phyloP scores from a whole-genome alignment of 2,797 vertebrate genomes.

The Acanthornis magna region DNA sequence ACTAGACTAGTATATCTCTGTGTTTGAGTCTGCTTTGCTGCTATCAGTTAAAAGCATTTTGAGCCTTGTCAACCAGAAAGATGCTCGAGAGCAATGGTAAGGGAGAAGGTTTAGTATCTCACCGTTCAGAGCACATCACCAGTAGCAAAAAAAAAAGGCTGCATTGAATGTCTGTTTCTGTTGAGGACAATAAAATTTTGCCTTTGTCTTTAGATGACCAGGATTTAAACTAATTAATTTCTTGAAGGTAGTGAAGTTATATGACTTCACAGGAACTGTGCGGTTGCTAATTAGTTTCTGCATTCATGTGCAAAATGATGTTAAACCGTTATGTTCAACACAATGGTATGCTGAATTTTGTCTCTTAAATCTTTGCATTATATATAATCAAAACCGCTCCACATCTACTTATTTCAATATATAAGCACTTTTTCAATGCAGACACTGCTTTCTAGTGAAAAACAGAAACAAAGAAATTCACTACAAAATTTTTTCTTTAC shows the following conservation, averaged over 20 bases:
- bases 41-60: background rate
- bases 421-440: background rate
- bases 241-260: background rate
- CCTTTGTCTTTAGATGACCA: background rate
- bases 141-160: background rate
- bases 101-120: background rate
- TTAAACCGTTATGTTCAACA: background rate
- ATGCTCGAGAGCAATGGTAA: background rate
- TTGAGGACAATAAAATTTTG: background rate
- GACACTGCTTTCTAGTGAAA: background rate
- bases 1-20: background rate
- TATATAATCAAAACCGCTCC: background rate
- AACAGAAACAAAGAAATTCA: background rate
- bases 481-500: background rate
- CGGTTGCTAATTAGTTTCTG: background rate
- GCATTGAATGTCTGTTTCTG: background rate
- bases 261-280: background rate
- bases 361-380: background rate
- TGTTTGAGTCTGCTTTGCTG: background rate
- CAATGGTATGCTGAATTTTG: background rate
- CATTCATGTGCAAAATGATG: background rate
- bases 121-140: background rate
- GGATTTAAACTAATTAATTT: background rate
- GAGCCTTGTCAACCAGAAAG: background rate
- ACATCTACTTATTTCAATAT: background rate